Evolutionary conservation across 2,113 vertebrate species (phyloP), one percentile per base, ranked within the genome.

Genomic region (Mobula hypostoma): DNA sequence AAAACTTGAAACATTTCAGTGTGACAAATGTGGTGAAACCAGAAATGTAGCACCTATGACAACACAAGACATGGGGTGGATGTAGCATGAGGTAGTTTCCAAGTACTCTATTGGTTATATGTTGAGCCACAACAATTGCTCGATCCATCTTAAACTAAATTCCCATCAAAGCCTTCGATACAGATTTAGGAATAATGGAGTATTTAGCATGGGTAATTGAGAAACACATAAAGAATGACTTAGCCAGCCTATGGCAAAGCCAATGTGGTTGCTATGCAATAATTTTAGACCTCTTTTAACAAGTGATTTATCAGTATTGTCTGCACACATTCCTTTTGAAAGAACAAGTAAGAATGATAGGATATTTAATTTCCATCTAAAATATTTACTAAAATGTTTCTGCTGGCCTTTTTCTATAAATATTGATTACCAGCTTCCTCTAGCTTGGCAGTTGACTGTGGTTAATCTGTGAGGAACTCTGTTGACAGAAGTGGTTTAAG

Each of bases 401-500:
- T 90, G 58, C 63, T 17, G 27, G 85, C n/a, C n/a, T 90, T 68
- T 66, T 68, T 90, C 85, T 90, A 63, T 90, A 90, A 90, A 90
- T 90, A 90, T 90, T 90, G 85, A 90, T 90, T n/a, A 32, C 88
- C 27, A 74, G 80, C 93, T 94, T 27, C 94, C 74, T 79, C n/a
- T 80, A 36, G 63, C 56, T 94, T 79, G 74, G 94, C 95, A 48
- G 70, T 58, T 63, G 77, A 0, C 0, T 5, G 95, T 32, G 95
- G 95, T 95, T 94, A n/a, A 72, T 5, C 0, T 0, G 4, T 95
- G 77, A 94, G 96, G 96, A 97, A 97, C 96, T 95, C 27, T 63
- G 11, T 94, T 80, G 88, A 94, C 94, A 96, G 97, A 97, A 97
- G 97, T 96, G 96, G 96, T 24, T 93, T 74, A 76, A 80, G 32